Evolutionary conservation across 1,140 invertebrate genomes (phyloP), one percentile per base, ranked within the genome.

Genomic region (Aphelenchoides fujianensis): DNA sequence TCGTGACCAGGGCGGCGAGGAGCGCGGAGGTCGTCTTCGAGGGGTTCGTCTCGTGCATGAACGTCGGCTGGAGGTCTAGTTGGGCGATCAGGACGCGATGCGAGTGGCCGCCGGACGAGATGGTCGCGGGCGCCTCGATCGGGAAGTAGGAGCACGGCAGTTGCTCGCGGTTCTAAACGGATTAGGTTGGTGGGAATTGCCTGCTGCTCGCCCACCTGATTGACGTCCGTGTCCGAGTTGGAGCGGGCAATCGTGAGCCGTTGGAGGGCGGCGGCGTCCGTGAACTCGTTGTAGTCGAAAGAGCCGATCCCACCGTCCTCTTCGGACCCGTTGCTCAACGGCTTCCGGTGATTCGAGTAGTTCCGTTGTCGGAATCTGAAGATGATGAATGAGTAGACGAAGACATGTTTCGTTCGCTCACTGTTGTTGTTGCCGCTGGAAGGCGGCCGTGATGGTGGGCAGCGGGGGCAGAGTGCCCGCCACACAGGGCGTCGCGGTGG

Each of bases 401-500:
- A 69, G 7, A 73, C n/a, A 48, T 23, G n/a, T 28, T 55, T 31
- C 19, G 75, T 16, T 32, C 12, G 36, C 67, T 71, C 55, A 74
- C 64, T 7, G 31, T 36, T 73, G 31, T 74, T 68, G 64, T n/a
- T 68, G 55, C 12, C 55, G 54, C 48, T 81, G 77, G 69, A 80
- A 70, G 3, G 72, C 70, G 16, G 80, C 81, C 37, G 72, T 74
- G 9, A 84, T 61, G 1, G 82, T 82, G 9, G 82, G 72, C 5
- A 83, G 67, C 9, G 69, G 61, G 1, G 86, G 86, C 16, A 86
- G 78, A 52, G 75, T 77, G 2, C 86, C 86, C 3, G 85, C 86
- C 52, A 86, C 67, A 67, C 82, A 84, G 2, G 86, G 87, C 19
- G 70, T 75, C 19, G 86, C 86, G 9, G 86, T 87, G 16, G 83